Evolutionary conservation across 2,113 vertebrate species (phyloP).

Genomic region (Pteropus alecto): DNA sequence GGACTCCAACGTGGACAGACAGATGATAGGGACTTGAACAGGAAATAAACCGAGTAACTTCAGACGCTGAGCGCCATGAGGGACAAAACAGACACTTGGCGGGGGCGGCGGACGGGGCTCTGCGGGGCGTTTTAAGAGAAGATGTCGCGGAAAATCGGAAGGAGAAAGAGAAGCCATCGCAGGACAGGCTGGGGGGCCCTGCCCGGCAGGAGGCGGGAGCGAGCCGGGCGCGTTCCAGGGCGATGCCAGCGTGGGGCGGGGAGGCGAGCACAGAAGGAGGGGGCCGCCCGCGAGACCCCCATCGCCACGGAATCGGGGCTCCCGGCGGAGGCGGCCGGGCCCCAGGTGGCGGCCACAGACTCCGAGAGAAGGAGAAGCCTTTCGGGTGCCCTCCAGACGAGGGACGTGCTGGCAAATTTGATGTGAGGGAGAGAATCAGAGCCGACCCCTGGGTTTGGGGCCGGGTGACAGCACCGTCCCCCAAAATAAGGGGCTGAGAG

Average conservation of each 20-base stretch:
- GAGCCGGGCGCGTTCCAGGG: background rate
- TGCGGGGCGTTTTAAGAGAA: background rate
- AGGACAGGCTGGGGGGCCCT: background rate
- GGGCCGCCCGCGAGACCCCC: background rate
- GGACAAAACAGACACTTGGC: background rate
- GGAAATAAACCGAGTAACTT: background rate
- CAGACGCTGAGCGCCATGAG: background rate
- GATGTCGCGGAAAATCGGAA: background rate
- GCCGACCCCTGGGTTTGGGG: background rate
- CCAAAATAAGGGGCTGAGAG: background rate
- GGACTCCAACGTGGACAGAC: background rate
- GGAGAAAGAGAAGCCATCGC: background rate
- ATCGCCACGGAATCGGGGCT: constrained; percentile 54
- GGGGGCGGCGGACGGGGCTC: background rate
- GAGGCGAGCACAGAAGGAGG: background rate
- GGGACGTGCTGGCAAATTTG: background rate
- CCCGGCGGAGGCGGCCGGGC: background rate
- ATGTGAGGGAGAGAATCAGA: background rate
- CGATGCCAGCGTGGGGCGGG: background rate
- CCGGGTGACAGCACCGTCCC: background rate
- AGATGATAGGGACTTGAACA: background rate
- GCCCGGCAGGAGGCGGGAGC: background rate
- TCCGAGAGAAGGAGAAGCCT: background rate
- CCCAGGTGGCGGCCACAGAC: background rate
- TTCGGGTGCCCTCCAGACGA: background rate